phyloP scores from a whole-genome alignment of 2,888 invertebrate species.

The Pandemis cinnamomeana region DNA sequence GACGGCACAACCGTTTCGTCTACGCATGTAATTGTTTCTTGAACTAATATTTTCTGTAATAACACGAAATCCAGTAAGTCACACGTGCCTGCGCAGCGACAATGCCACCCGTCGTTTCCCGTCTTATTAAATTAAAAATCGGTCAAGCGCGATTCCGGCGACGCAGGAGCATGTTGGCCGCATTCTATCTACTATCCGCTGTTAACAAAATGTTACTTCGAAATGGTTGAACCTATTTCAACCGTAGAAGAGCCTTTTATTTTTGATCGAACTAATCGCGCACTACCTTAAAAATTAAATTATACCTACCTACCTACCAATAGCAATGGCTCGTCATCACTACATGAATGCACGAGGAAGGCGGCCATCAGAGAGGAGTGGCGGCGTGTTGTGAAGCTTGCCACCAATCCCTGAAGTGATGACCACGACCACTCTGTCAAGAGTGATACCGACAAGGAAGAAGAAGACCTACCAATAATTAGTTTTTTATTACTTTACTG shows the following conservation, averaged over 20 bases:
- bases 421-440: no score
- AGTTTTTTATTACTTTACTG: no score
- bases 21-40: constrained; percentile 2
- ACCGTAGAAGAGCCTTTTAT: background rate
- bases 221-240: background rate
- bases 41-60: constrained; percentile 30
- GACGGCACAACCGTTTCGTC: no score
- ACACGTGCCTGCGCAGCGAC: constrained; percentile 37
- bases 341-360: no score
- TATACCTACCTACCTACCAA: no score
- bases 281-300: no score
- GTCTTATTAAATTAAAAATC: constrained; percentile 75
- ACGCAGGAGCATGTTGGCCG: background rate
- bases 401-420: no score
- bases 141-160: constrained; percentile 33
- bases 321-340: no score
- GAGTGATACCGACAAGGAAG: no score
- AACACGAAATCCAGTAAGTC: constrained; percentile 28
- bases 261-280: background rate
- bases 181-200: background rate
- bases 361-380: no score
- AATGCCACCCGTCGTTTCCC: constrained; percentile 61
- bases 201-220: background rate
- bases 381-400: no score
- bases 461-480: no score